Conservation (phyloP, 2,797 vertebrate species). For the Manis crassicaudata region DNA sequence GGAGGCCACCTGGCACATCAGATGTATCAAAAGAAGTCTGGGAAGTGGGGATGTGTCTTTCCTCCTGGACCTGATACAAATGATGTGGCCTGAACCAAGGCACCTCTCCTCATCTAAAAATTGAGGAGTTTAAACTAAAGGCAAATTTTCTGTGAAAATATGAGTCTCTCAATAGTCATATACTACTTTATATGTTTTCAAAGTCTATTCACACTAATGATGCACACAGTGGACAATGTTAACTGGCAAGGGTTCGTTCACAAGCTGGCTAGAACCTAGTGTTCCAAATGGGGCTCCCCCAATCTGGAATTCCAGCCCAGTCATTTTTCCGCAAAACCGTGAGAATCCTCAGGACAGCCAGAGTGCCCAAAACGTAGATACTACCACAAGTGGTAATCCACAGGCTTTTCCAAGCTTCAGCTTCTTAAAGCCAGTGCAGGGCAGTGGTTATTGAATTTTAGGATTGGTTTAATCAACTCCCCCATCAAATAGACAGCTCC, state of each 20-base stretch:
- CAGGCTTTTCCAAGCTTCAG: not conserved
- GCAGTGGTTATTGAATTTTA: not conserved
- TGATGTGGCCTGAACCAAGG: not conserved
- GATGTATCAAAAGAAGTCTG: not conserved
- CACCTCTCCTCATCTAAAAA: conserved; percentile 10
- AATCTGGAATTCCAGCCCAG: not conserved
- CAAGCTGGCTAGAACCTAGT: not conserved
- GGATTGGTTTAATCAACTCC: not conserved
- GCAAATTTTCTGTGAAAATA: not conserved
- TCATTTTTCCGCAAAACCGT: not conserved
- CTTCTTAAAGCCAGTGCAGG: not conserved
- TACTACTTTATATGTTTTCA: not conserved
- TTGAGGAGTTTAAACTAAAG: not conserved
- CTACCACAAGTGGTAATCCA: not conserved
- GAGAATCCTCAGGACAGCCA: not conserved
- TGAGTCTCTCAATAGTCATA: not conserved
- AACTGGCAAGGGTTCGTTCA: not conserved
- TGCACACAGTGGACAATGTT: not conserved
- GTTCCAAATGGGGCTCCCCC: not conserved
- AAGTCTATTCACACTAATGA: not conserved
- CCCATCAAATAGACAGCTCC: not conserved
- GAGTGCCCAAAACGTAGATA: not conserved
- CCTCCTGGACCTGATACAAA: not conserved
- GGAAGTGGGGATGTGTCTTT: not conserved
- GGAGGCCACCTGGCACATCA: not conserved